Conservation (phyloP, 2,888 invertebrate species). For the Harmothoe impar region DNA sequence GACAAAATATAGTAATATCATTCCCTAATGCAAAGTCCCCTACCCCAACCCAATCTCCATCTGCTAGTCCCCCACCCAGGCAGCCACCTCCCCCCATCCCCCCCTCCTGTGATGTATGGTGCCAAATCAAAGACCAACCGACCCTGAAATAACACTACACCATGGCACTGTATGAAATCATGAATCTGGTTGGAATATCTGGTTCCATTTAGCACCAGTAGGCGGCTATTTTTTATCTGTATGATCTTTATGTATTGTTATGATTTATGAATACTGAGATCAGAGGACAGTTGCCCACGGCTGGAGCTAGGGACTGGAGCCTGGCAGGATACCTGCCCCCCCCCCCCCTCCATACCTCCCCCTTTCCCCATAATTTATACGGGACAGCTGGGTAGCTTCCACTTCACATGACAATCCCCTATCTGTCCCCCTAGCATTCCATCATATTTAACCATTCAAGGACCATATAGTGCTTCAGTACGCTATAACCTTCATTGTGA, state of each 20-base stretch:
- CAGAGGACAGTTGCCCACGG: not conserved
- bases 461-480: no score
- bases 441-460: conserved; percentile 8
- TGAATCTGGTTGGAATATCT: conserved; percentile 22
- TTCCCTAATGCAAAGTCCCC: no score
- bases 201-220: not conserved
- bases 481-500: no score
- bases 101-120: not conserved
- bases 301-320: not conserved
- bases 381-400: not conserved
- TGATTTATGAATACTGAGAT: not conserved
- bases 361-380: not conserved
- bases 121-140: not conserved
- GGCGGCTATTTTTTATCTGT: not conserved
- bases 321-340: not conserved
- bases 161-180: conserved; percentile 24
- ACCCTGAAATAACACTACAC: not conserved
- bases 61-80: no score
- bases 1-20: no score
- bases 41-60: no score
- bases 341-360: not conserved
- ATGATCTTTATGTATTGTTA: conserved; percentile 35
- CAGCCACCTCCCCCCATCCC: no score
- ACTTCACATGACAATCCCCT: not conserved
- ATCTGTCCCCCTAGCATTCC: not conserved